Evolutionary conservation across 2,113 vertebrate species (phyloP).

Genomic region (Cichladusa arquata): DNA sequence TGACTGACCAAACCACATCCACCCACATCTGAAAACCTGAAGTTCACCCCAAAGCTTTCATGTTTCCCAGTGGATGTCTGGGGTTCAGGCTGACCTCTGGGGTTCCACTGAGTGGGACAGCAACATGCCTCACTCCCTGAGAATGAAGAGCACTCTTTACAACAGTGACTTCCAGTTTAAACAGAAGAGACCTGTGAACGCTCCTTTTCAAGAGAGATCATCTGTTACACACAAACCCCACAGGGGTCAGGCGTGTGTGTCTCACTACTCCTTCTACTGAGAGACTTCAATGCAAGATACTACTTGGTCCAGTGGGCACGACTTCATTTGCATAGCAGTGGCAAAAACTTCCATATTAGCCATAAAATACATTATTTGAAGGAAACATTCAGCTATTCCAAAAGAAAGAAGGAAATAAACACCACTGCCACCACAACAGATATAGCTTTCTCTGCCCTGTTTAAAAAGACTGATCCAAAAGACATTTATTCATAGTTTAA

Average conservation of each 20-base stretch:
- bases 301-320: neutral
- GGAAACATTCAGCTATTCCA: neutral
- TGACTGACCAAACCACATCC: neutral
- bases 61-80: accelerated
- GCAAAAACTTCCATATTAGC: neutral
- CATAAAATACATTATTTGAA: neutral
- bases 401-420: neutral
- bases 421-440: neutral
- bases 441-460: neutral
- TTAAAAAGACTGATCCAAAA: neutral
- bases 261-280: neutral
- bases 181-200: neutral
- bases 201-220: neutral
- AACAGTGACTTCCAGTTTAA: neutral
- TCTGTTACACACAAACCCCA: neutral
- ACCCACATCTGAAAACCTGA: neutral
- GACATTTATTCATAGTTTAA: neutral
- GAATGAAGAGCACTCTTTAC: neutral
- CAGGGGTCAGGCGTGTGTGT: accelerated
- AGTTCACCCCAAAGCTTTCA: neutral
- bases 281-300: neutral
- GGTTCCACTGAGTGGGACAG: neutral
- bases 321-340: neutral
- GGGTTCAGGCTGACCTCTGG: neutral
- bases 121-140: neutral